These are phyloP conservation scores for Harpagifer antarcticus DNA, from an alignment of 2,797 vertebrate genomes.

Conservation along the genomic window DNA sequence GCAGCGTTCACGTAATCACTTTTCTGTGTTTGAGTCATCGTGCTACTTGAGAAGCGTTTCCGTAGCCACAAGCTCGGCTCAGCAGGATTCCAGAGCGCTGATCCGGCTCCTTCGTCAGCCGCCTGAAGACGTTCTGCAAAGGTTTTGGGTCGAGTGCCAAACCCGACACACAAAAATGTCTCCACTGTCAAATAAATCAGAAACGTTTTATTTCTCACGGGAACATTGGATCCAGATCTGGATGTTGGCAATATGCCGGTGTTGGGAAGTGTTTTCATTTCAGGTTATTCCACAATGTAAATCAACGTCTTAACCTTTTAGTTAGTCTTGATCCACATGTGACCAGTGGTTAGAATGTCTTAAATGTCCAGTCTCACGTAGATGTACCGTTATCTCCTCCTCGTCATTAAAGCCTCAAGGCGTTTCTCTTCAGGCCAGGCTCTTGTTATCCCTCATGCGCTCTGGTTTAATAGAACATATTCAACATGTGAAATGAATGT, in stretches of 20 bases:
- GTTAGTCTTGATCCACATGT: not conserved
- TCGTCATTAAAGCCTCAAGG: too few species aligned
- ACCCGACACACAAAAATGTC: slow-evolving; percentile 22
- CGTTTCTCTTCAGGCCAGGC: too few species aligned
- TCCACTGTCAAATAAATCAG: slow-evolving; percentile 32
- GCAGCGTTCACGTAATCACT: not conserved
- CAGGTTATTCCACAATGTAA: not conserved
- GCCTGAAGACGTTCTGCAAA: slow-evolving; percentile 6
- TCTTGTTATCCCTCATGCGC: too few species aligned
- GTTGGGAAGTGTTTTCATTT: not conserved
- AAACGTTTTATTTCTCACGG: slow-evolving; percentile 8
- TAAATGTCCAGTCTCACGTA: too few species aligned
- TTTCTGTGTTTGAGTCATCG: slow-evolving; percentile 3
- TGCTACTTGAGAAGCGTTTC: slow-evolving; percentile 12
- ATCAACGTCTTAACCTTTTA: not conserved
- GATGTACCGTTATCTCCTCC: too few species aligned
- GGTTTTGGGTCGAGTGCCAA: slow-evolving; percentile 20
- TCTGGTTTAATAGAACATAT: too few species aligned
- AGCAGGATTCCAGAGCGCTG: slow-evolving; percentile 8
- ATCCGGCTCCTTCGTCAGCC: slow-evolving; percentile 1
- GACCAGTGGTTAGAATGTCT: too few species aligned
- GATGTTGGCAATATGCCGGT: not conserved
- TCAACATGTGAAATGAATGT: too few species aligned
- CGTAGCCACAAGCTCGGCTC: slow-evolving; percentile 20
- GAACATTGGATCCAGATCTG: slow-evolving; percentile 22